A percentile compares a stretch with the other conserved stretches of the same genome.
Evolutionary conservation across 1,140 invertebrate species (phyloP).

Genomic region (Physella acuta): DNA sequence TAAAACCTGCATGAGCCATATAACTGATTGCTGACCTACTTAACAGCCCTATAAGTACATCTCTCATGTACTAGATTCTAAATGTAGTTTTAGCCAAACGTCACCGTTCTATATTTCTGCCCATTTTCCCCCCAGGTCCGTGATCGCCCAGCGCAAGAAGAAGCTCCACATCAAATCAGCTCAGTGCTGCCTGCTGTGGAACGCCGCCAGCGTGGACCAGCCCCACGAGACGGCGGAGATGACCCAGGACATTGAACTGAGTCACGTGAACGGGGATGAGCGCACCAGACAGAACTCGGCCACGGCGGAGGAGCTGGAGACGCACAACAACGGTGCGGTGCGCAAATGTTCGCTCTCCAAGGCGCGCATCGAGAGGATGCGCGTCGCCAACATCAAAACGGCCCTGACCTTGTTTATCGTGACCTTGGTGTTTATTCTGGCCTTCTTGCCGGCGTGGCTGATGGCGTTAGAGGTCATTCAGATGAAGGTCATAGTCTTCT

Average conservation of each 20-base stretch:
- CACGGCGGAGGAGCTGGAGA: slow-evolving; percentile 1
- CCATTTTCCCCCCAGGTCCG: slow-evolving; percentile 23
- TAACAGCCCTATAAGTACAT: too few species aligned
- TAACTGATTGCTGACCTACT: too few species aligned
- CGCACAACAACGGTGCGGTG: slow-evolving; percentile 22
- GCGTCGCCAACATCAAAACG: slow-evolving; percentile 54
- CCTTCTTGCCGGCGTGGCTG: slow-evolving; percentile 52
- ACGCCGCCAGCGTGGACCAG: slow-evolving; percentile 22
- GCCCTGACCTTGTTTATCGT: slow-evolving; percentile 56
- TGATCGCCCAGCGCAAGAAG: slow-evolving; percentile 33
- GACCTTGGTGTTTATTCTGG: slow-evolving; percentile 50
- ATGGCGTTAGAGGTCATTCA: slow-evolving; percentile 44
- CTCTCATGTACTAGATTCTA: background rate
- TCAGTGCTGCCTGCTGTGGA: slow-evolving; percentile 32
- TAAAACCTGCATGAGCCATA: too few species aligned
- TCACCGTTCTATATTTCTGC: background rate
- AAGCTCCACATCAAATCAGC: slow-evolving; percentile 33
- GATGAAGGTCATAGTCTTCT: slow-evolving; percentile 50
- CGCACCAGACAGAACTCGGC: slow-evolving; percentile 9
- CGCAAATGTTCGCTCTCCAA: slow-evolving; percentile 24
- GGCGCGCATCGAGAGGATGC: slow-evolving; percentile 32
- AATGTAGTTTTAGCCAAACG: background rate
- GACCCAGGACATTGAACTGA: slow-evolving; percentile 33
- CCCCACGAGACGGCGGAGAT: slow-evolving; percentile 21
- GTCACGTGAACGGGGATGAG: slow-evolving; percentile 32